Conservation (phyloP, 2,888 invertebrate species). For the Calameuta idolon region DNA sequence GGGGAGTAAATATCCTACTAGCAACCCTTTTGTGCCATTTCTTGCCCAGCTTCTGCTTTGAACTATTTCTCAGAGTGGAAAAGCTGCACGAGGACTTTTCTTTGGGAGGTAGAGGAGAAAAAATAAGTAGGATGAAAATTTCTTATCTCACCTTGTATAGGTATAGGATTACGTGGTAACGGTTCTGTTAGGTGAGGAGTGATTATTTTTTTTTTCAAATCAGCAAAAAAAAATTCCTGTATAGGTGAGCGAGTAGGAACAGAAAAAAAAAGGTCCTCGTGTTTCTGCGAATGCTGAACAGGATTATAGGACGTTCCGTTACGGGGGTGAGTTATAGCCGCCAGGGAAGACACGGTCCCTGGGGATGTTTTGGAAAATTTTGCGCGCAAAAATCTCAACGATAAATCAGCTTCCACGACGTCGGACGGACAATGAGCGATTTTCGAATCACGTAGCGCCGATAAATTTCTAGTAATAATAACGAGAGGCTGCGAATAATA, state of each 20-base stretch:
- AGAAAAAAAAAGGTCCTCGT: neutral
- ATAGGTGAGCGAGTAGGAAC: neutral
- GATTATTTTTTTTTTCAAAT: neutral
- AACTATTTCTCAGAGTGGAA: neutral
- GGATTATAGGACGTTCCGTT: neutral
- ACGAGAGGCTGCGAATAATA: neutral
- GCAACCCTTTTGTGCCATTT: neutral
- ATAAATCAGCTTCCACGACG: neutral
- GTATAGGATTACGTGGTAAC: neutral
- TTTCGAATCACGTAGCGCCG: neutral
- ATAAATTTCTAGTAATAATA: constrained; percentile 1
- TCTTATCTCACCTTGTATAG: neutral
- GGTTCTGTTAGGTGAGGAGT: neutral
- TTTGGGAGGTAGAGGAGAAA: neutral
- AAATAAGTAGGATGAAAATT: neutral
- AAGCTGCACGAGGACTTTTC: neutral
- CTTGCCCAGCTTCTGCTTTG: neutral
- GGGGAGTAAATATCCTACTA: neutral
- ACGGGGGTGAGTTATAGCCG: neutral
- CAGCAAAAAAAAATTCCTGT: neutral
- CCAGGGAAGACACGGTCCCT: neutral
- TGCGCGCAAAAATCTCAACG: neutral
- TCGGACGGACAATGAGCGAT: neutral
- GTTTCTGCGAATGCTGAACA: neutral
- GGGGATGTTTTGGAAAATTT: neutral